Base-by-base conservation (phyloP, 2,888 invertebrate species). In the Incurvaria masculella region DNA sequence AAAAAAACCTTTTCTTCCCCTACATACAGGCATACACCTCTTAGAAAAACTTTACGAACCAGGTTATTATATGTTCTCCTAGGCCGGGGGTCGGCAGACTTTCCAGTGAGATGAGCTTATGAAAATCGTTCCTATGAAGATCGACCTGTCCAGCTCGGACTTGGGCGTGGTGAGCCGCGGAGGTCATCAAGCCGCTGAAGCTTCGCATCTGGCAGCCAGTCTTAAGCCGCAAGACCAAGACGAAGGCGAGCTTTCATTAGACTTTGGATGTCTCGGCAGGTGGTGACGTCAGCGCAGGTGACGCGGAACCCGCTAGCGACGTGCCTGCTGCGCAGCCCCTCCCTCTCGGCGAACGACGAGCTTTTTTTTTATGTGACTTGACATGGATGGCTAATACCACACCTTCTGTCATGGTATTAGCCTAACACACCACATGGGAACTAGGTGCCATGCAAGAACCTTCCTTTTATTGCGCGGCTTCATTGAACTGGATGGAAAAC, bases 131-230 rank as follows among this genome's bases (percentile, higher is more conserved):
- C n/a, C n/a, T n/a, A n/a, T n/a, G n/a, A 94, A 94, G 72, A 85
- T 93, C 70, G 94, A 94, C 67, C 94, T 93, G 18, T 93, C 93
- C 49, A 93, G 93, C 54, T 92, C 92, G 52, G 94, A 94, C 75
- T 93, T 93, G 52, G 93, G 94, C 44, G 92, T 93, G 33, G 89
- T 91, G 52, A 89, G 91, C 60, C 85, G 92, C 53, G 71, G 86
- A 88, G 44, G 87, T 87, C 27, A 88, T 89, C 52, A 88, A 89
- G 65, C 89, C 89, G 38, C 74, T 89, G 52, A 88, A 89, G 68
- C 76, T 88, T 59, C 80, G 87, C 52, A 79, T 89, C 56, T 89
- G 89, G 65, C 84, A 88, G 66, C 89, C 89, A 58, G 88, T 89
- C 59, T 89, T 88, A 66, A 87, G 88, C 44, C 82, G 85, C 52